Conservation (phyloP, 2,797 vertebrate genomes). For the Sebastes jordani region DNA sequence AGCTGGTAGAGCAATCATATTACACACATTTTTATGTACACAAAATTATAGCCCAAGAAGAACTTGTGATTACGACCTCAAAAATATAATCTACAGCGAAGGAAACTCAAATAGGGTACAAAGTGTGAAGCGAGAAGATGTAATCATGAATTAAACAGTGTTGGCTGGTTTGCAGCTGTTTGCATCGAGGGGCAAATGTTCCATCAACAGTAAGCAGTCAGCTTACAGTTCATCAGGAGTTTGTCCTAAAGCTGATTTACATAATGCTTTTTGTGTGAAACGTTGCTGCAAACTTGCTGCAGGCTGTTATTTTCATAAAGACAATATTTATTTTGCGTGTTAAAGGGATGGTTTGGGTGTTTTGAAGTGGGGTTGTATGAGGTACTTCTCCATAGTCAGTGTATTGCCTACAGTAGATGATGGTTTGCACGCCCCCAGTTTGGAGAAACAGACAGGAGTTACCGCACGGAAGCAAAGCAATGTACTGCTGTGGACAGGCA, state of each 20-base stretch:
- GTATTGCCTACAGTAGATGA: no score
- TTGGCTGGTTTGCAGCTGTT: conserved; percentile 10
- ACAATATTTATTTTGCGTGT: neutral
- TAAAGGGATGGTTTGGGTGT: no score
- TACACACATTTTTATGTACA: no score
- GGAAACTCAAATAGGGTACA: neutral
- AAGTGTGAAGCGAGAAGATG: neutral
- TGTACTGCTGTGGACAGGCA: no score
- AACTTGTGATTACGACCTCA: neutral
- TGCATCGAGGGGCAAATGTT: neutral
- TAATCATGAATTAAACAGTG: conserved; percentile 6
- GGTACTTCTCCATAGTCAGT: no score
- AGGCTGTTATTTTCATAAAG: neutral
- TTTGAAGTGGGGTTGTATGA: no score
- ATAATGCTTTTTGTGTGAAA: neutral
- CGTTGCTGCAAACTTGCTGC: neutral
- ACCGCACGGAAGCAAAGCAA: no score
- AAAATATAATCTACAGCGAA: neutral
- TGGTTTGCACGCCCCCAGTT: no score
- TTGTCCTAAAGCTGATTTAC: conserved; percentile 15
- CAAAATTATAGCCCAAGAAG: neutral
- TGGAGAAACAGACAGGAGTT: no score
- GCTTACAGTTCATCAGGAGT: conserved; percentile 10
- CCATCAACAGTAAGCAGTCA: conserved; percentile 14
- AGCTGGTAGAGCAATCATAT: neutral